These are phyloP conservation scores for Siphonodentalium dalli DNA, from an alignment of 2,888 invertebrate species.

Conservation along the genomic window DNA sequence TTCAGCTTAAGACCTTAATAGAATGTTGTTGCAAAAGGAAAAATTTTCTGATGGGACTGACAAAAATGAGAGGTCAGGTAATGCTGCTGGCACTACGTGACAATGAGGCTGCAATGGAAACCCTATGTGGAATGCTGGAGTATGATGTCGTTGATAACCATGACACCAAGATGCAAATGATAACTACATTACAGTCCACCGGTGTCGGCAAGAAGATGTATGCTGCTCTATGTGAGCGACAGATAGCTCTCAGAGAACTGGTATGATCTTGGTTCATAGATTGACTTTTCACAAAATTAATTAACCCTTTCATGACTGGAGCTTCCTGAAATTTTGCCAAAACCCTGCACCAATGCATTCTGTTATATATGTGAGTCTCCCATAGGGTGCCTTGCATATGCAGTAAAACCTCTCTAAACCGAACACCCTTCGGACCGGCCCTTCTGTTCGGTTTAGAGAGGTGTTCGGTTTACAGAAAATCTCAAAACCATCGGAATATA, in stretches of 20 bases:
- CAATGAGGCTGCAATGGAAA: constrained; percentile 66
- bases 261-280: constrained; percentile 65
- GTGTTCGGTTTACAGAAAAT: no score
- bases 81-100: constrained; percentile 77
- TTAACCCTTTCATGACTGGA: not conserved
- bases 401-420: no score
- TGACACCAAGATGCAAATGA: constrained; percentile 73
- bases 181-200: constrained; percentile 78
- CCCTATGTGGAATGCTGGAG: constrained; percentile 79
- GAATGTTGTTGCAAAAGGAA: constrained; percentile 77
- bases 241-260: constrained; percentile 77
- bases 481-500: no score
- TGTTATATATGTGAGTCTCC: no score
- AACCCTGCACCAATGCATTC: no score
- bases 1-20: constrained; percentile 66
- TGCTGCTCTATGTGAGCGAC: constrained; percentile 76
- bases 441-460: no score
- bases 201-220: constrained; percentile 75
- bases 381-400: no score
- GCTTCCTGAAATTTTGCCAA: no score
- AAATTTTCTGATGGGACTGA: constrained; percentile 74
- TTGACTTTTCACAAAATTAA: no score
- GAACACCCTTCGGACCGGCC: no score
- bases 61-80: constrained; percentile 76
- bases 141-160: constrained; percentile 73